Base-by-base conservation (phyloP, 2,888 invertebrate species). In the Poecilus cupreus region DNA sequence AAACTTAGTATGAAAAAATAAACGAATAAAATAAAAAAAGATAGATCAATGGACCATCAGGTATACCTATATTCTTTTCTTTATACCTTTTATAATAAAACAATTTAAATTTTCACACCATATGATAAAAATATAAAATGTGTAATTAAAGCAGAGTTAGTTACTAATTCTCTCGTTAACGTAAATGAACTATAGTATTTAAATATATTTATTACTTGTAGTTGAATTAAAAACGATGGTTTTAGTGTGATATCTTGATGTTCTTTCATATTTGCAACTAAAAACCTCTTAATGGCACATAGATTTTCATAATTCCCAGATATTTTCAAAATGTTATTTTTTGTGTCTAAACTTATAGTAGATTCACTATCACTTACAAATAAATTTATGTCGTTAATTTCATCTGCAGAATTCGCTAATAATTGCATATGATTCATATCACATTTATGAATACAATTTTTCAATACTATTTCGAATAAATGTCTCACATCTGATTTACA, bases 401-500 rank as follows among this genome's bases (percentile, higher is more conserved):
- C 84, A 81, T 83, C 84, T n/a, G 78, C 78, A 74, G 87, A 84
- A 13, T 85, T 83, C 13, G 85, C 83, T 77, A 87, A 85, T 22
- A 84, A 72, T 77, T 86, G 85, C 2, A 86, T 60, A 10, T 81
- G 81, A 32, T 43, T 32, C 18, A 75, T 82, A 80, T 86, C 85
- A 37, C 87, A 82, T 78, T 85, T 85, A 77, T 88, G 87, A 80
- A 87, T 88, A 32, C 85, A 86, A 83, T 88, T 87, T 83, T 85
- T 85, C 68, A 87, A 83, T 51, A 88, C 74, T 2, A 80, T 68
- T 80, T 86, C 83, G 13, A 87, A 83, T 82, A 88, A 86, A 46
- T 84, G 83, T 49, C 83, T 83, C 8, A 82, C 81, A 68, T 83
- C 83, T 18, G 84, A 82, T 49, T 84, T 81, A 80, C 85, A 86